These are phyloP conservation scores for Ctenopoma multispine DNA, from an alignment of 2,797 vertebrate species.

Conservation along the genomic window DNA sequence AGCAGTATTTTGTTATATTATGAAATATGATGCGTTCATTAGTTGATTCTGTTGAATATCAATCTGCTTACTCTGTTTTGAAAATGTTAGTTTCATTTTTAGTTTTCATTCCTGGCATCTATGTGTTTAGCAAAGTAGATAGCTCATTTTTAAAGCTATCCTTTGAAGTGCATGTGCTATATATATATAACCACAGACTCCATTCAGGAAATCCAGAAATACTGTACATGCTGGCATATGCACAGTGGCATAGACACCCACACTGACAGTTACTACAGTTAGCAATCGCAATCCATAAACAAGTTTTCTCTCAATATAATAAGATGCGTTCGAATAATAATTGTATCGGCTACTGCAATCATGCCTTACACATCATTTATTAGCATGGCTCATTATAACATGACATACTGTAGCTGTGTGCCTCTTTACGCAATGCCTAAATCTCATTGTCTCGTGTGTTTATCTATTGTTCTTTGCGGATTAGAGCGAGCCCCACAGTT, in stretches of 20 bases:
- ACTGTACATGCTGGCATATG: constrained; percentile 32
- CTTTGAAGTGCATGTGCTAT: constrained; percentile 32
- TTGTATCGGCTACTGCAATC: constrained; percentile 57
- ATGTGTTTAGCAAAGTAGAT: constrained; percentile 20
- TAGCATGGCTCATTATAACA: constrained; percentile 61
- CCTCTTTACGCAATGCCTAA: constrained; percentile 49
- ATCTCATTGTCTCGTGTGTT: constrained; percentile 67
- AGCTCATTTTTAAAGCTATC: constrained; percentile 48
- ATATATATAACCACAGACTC: constrained; percentile 47
- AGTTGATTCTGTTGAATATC: constrained; percentile 19
- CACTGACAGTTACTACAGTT: constrained; percentile 7
- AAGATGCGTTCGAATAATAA: constrained; percentile 51
- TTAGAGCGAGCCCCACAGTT: constrained; percentile 69
- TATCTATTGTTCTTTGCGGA: constrained; percentile 74
- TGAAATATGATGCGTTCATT: constrained; percentile 15
- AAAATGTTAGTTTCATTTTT: constrained; percentile 21
- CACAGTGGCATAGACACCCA: constrained; percentile 19
- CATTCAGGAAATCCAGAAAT: constrained; percentile 25
- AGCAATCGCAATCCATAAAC: constrained; percentile 51
- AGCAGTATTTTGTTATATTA: constrained; percentile 8
- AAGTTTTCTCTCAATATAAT: constrained; percentile 49
- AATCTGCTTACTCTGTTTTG: constrained; percentile 4
- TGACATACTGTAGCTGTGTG: constrained; percentile 48
- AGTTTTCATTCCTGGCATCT: constrained; percentile 34
- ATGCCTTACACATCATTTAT: constrained; percentile 63